These are phyloP conservation scores for Zaprionus bogoriensis DNA, from an alignment of 2,888 invertebrate genomes.

Conservation along the genomic window DNA sequence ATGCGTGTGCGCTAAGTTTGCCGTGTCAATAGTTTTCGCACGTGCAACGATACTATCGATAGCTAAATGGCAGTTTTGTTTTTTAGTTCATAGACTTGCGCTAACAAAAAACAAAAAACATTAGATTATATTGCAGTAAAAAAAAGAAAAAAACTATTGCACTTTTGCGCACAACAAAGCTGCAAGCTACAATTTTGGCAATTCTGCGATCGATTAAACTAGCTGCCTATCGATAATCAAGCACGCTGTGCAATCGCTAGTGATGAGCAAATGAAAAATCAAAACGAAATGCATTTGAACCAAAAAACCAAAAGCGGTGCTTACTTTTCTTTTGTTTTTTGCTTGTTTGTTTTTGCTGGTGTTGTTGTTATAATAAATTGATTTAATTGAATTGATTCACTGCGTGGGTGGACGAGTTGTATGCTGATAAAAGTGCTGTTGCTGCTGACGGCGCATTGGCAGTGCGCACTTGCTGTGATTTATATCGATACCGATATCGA, in stretches of 20 bases:
- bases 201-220: slow-evolving; percentile 27
- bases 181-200: neutral
- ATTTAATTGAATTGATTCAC: slow-evolving; percentile 45
- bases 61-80: slow-evolving; percentile 10
- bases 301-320: slow-evolving; percentile 56
- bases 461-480: slow-evolving; percentile 54
- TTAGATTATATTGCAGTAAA: no score
- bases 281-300: slow-evolving; percentile 27
- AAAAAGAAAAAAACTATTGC: slow-evolving; percentile 5
- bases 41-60: slow-evolving; percentile 59
- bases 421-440: slow-evolving; percentile 68
- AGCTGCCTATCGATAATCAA: slow-evolving; percentile 51
- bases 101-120: slow-evolving; percentile 6
- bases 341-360: slow-evolving; percentile 40
- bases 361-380: slow-evolving; percentile 37
- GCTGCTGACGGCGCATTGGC: slow-evolving; percentile 57
- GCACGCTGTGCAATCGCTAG: slow-evolving; percentile 37
- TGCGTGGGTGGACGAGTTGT: slow-evolving; percentile 75
- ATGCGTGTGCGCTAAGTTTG: slow-evolving; percentile 57
- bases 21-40: slow-evolving; percentile 54
- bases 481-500: slow-evolving; percentile 50
- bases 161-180: slow-evolving; percentile 2
- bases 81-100: slow-evolving; percentile 14
- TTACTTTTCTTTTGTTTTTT: slow-evolving; percentile 66
- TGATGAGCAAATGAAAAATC: slow-evolving; percentile 51